Evolutionary conservation across 2,113 vertebrate genomes (phyloP).

Genomic region (Pterocles gutturalis): DNA sequence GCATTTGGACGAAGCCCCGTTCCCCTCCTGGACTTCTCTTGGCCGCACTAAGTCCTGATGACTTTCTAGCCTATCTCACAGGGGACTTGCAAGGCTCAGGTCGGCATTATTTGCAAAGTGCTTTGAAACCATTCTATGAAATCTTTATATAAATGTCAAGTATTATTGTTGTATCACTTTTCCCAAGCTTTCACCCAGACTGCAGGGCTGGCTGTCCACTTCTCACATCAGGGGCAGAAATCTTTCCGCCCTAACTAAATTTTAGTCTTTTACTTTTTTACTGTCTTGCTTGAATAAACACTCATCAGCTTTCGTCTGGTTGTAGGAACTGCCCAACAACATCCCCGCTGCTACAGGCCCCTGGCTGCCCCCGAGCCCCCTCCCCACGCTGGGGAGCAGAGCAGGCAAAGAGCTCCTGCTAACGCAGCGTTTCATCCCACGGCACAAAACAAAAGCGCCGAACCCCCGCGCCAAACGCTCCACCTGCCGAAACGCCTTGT

Average conservation of each 20-base stretch:
- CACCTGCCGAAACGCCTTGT: not conserved
- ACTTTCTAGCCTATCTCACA: not conserved
- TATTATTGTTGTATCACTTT: not conserved
- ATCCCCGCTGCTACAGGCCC: not conserved
- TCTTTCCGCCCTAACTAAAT: not conserved
- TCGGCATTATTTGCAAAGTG: not conserved
- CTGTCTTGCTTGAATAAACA: not conserved
- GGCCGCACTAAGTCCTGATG: not conserved
- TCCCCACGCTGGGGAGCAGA: accelerated
- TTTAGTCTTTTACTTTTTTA: not conserved
- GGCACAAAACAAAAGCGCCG: not conserved
- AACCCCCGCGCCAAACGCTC: not conserved
- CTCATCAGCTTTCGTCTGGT: accelerated
- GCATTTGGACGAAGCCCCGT: not conserved
- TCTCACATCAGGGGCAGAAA: not conserved
- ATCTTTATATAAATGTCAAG: not conserved
- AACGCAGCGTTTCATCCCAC: accelerated
- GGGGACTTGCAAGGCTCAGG: not conserved
- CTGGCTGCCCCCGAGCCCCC: not conserved
- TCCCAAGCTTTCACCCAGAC: not conserved
- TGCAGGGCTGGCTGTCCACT: not conserved
- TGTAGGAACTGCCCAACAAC: not conserved
- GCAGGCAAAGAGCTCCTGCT: not conserved
- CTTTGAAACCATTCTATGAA: not conserved
- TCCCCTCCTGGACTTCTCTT: not conserved